phyloP scores from a whole-genome alignment of 2,797 vertebrate species.

The Pseudochirops corinnae region DNA sequence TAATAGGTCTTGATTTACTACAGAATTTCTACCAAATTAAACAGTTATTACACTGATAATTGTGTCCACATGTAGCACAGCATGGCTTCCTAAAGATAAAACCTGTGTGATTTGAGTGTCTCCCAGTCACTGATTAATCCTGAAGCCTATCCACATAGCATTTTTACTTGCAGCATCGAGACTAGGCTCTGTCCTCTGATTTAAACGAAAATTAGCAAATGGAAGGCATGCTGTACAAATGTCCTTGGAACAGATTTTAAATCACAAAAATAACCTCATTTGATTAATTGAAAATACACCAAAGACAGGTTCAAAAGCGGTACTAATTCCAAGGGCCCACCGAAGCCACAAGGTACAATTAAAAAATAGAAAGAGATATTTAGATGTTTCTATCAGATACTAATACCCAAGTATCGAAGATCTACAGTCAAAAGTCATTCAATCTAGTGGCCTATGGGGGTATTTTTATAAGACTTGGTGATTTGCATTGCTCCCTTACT shows the following conservation, averaged over 20 bases:
- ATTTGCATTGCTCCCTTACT: slow-evolving; percentile 45
- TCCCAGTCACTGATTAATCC: background rate
- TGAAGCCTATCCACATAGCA: background rate
- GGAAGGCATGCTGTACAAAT: background rate
- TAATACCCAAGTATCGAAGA: background rate
- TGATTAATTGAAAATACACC: slow-evolving; percentile 18
- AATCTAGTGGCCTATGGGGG: slow-evolving; percentile 4
- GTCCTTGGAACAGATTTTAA: slow-evolving; percentile 34
- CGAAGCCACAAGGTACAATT: background rate
- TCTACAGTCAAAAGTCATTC: background rate
- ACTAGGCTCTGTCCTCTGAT: slow-evolving; percentile 4
- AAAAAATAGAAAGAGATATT: background rate
- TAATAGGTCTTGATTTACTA: slow-evolving; percentile 56
- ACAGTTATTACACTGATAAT: slow-evolving; percentile 35
- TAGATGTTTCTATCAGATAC: background rate
- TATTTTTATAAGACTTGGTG: background rate
- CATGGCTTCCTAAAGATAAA: slow-evolving; percentile 27
- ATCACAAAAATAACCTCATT: slow-evolving; percentile 23
- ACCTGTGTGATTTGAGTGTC: background rate
- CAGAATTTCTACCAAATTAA: slow-evolving; percentile 44
- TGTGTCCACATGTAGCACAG: slow-evolving; percentile 22
- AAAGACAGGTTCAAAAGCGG: background rate
- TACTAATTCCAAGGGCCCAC: background rate
- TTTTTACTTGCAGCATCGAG: slow-evolving; percentile 9
- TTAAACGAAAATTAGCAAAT: slow-evolving; percentile 43